Evolutionary conservation across 2,113 vertebrate species (phyloP).

Genomic region (Macrotus californicus): DNA sequence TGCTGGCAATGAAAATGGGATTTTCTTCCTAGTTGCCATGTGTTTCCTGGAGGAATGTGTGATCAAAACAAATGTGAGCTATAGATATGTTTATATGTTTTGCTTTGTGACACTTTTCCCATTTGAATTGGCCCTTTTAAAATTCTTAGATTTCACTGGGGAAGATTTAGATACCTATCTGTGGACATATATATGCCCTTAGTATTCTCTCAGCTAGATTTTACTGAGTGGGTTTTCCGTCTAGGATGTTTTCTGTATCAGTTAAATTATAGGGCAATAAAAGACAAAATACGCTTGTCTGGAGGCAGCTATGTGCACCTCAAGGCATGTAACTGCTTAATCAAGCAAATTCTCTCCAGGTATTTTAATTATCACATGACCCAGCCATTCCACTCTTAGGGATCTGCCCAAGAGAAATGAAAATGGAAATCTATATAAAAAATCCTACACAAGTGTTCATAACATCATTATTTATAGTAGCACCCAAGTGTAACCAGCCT

Average conservation of each 20-base stretch:
- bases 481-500: background rate
- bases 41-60: conserved; percentile 53
- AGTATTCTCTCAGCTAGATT: background rate
- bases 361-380: background rate
- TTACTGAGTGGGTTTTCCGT: background rate
- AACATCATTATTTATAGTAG: background rate
- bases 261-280: conserved; percentile 8
- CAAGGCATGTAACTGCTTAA: background rate
- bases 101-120: conserved; percentile 51
- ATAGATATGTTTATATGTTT: conserved; percentile 69
- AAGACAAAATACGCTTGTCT: background rate
- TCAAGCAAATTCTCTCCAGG: background rate
- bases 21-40: conserved; percentile 64
- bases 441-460: background rate
- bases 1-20: conserved; percentile 60
- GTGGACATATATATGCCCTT: background rate
- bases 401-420: background rate
- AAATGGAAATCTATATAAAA: background rate
- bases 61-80: conserved; percentile 69
- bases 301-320: background rate
- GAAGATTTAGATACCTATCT: background rate
- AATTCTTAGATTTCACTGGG: conserved; percentile 20
- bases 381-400: background rate
- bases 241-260: background rate
- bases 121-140: conserved; percentile 51